Evolutionary conservation across 2,888 invertebrate species (phyloP).

Genomic region (Hydroisotoma schaefferi): DNA sequence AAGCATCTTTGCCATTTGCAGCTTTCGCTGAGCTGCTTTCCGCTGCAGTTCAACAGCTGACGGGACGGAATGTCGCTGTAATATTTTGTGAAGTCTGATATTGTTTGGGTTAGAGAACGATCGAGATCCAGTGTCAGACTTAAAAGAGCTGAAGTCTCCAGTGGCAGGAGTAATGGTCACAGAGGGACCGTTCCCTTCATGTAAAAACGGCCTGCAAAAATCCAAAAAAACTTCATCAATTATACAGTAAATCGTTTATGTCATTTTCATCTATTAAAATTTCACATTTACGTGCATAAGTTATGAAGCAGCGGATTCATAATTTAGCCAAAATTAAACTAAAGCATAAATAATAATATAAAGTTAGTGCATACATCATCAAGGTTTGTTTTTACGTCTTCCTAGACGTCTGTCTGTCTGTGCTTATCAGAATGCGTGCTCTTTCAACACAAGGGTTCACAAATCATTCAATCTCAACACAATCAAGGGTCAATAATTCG

Average conservation of each 20-base stretch:
- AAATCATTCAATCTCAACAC: conserved; percentile 11
- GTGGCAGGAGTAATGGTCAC: conserved; percentile 40
- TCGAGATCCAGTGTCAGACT: neutral
- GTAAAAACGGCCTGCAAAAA: conserved; percentile 46
- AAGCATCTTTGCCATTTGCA: conserved; percentile 47
- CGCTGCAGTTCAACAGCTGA: conserved; percentile 28
- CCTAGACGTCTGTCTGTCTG: too few species aligned
- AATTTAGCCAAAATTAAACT: too few species aligned
- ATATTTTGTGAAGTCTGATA: conserved; percentile 30
- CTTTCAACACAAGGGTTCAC: too few species aligned
- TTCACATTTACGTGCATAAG: neutral
- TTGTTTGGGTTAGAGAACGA: conserved; percentile 24
- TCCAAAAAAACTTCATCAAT: conserved; percentile 2
- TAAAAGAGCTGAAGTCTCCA: neutral
- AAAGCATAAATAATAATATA: too few species aligned
- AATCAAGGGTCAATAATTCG: too few species aligned
- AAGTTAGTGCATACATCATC: too few species aligned
- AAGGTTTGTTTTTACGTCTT: too few species aligned
- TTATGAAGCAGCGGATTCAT: too few species aligned
- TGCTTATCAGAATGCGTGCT: too few species aligned
- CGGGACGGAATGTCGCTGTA: conserved; percentile 25
- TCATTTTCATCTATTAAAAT: neutral
- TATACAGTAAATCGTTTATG: neutral
- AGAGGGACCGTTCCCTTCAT: conserved; percentile 42
- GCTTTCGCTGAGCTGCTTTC: conserved; percentile 41